Evolutionary conservation across 2,888 invertebrate genomes (phyloP), one percentile per base, ranked within the genome.

Genomic region (Masnerella sp.): DNA sequence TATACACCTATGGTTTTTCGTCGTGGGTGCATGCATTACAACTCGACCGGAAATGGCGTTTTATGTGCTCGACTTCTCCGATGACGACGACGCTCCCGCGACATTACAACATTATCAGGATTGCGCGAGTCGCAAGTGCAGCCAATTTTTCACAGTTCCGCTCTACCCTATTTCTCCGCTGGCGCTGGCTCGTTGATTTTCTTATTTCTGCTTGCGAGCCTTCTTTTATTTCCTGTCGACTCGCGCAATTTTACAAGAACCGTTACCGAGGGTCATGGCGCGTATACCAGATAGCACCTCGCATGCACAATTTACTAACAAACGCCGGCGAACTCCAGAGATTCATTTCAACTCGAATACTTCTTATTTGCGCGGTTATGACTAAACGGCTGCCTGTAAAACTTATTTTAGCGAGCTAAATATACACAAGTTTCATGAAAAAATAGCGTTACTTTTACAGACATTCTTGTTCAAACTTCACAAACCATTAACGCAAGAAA

Each of bases 1-100:
- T 84, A 83, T 83, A 82, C 71, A 67, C 72, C 59, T 65, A 38
- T 18, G 72, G 67, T 67, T 76, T 67, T 69, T 69, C 43, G 42
- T 72, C 68, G 67, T 71, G 70, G 73, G 65, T 73, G 72, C 75
- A 74, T 77, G 75, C 65, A 70, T 76, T 74, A 76, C 68, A 51
- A 36, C 43, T 64, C 34, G 38, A 38, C 64, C 71, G 71, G 71
- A 71, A 71, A 51, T 49, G 15, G 12, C 62, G 56, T 49, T 65
- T 61, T 76, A 74, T 61, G 58, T 62, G 65, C 28, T 65, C 47
- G 40, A 58, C 49, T 59, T 56, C 42, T 36, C 30, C 43, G 12
- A 38, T 34, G 14, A 20, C 49, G 17, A 30, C 42, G 18, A 36
- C 17, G 9, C 30, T 45, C 14, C 34, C 2, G 11, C 22, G n/a